Base-by-base conservation (phyloP, 2,113 vertebrate genomes). In the Colius striatus region DNA sequence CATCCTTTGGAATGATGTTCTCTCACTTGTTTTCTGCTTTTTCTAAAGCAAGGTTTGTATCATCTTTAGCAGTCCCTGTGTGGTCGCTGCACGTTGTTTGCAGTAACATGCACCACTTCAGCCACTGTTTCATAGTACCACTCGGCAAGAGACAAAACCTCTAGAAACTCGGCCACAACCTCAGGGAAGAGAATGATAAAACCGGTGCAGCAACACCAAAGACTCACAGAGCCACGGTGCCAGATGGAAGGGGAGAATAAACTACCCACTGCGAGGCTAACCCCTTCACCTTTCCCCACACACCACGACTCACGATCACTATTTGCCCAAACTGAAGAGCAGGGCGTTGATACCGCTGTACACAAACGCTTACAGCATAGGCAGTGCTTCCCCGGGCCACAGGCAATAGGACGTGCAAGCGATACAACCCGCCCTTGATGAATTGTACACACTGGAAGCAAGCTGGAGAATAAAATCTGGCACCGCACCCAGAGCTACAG, bases 111-210 rank as follows among this genome's bases (percentile, higher is more conserved):
- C 38, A 41, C 38, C 38, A 41, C 38, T 41, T 41, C 48, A 80
- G 5, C 29, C 36, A 34, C n/a, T 16, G 1, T 53, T 51, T 47
- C 7, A 25, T 2, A 32, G 32, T 0, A 45, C 29, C 71, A 3
- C 43, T 27, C 48, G 34, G 19, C 36, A 47, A 15, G 7, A 55
- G 17, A 51, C 30, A 48, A 36, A 91, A 45, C 19, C 61, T 73
- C 48, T 50, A 41, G 41, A 78, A 57, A 71, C 32, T 63, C 66
- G 22, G 58, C 36, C 71, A 32, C 87, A 68, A 25, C 13, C 11
- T 5, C 85, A 65, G 75, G 57, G n/a, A 63, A 23, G 10, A 36
- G 62, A 73, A 36, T 1, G 27, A n/a, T 48, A 20, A 54, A 50
- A 58, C 34, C 71, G 21, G 34, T 81, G 34, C 30, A 21, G 51